These are phyloP conservation scores for Pipistrellus nathusii DNA, from an alignment of 2,797 vertebrate genomes.

Conservation along the genomic window DNA sequence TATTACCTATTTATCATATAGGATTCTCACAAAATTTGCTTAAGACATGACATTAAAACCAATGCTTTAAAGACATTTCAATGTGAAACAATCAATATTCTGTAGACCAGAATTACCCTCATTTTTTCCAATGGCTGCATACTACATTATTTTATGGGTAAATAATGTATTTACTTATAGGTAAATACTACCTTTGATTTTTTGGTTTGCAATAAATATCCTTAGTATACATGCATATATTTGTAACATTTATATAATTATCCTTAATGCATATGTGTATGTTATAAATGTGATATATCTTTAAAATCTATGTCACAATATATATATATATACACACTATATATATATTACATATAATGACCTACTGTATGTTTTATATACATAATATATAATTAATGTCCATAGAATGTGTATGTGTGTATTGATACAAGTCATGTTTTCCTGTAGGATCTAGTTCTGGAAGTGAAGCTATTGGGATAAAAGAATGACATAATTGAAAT, in stretches of 20 bases:
- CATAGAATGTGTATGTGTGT: too few species aligned
- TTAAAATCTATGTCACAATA: not conserved
- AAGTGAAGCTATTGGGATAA: too few species aligned
- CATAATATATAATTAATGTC: too few species aligned
- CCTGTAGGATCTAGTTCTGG: too few species aligned
- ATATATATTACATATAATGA: too few species aligned
- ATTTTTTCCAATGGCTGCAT: not conserved
- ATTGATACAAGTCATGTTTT: too few species aligned
- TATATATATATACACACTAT: not conserved
- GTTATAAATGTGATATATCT: not conserved
- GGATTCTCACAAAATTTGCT: not conserved
- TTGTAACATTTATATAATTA: not conserved
- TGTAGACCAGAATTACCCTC: not conserved
- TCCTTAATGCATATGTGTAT: not conserved
- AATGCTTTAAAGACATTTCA: not conserved
- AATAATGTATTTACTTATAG: not conserved
- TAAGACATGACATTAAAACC: not conserved
- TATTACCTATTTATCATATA: not conserved
- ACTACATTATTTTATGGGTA: not conserved
- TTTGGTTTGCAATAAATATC: constrained; percentile 2
- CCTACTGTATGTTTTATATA: too few species aligned
- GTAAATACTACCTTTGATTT: not conserved
- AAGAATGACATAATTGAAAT: too few species aligned
- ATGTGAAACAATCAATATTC: not conserved
- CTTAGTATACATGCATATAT: not conserved